Evolutionary conservation across 2,797 vertebrate species (phyloP), one percentile per base, ranked within the genome.

Genomic region (Helarctos malayanus): DNA sequence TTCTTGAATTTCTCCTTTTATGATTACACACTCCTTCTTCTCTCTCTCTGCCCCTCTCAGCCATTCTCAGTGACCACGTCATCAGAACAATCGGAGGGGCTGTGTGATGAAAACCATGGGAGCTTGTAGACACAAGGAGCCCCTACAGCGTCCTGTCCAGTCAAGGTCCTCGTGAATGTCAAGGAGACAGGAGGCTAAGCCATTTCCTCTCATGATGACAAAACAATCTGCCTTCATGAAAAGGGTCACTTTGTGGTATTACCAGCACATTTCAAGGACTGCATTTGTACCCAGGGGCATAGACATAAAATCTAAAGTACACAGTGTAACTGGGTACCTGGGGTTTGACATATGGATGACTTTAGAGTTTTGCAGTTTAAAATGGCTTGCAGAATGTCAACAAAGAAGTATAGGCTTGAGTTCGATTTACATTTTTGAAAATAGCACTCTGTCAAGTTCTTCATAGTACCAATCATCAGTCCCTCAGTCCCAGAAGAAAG

Each of bases 51-150:
- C 2, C 27, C 18, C 4, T 96, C 49, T 95, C 85, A 23, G 89
- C 63, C 90, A 69, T 97, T 97, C 94, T 81, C 95, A 76, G 91
- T 94, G 97, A 98, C 75, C 95, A 32, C 94, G 32, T 92, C 95
- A 95, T 96, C 81, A 95, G 91, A 95, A 86, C n/a, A 35, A 89
- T 98, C 49, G 83, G 49, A 94, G 81, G 86, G 79, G 93, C 97
- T 52, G 81, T 71, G 78, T 76, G 52, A 95, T 91, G 94, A 97
- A 97, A 96, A 35, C 25, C 95, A 75, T 56, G 35, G 97, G 97
- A 94, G 7, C 10, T 61, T 14, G 93, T 57, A 63, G 69, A 96
- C 97, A 98, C 45, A 98, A 79, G 93, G 76, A 49, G 1, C 12
- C 18, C 94, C 16, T 97, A 2, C 96, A 93, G 56, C 78, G 7